Base-by-base conservation (phyloP, 2,797 vertebrate species). In the Sebastes melanostomus region DNA sequence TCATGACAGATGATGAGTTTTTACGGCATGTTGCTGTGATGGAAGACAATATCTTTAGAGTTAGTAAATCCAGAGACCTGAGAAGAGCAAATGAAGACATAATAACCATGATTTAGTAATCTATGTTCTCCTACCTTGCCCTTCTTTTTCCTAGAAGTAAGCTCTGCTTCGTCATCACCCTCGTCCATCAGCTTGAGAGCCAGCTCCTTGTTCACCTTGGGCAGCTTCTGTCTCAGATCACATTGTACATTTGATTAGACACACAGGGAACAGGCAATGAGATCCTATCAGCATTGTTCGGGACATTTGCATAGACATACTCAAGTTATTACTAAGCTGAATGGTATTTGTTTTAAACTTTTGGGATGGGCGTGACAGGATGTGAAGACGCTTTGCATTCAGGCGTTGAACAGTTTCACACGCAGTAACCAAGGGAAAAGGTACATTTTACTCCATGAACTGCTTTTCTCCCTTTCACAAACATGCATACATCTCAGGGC, bases 101-200 rank as follows among this genome's bases (percentile, higher is more conserved):
- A 46, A 46, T 18, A 24, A 25, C 34, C 13, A 42, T 22, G 11
- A 32, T 59, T n/a, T 38, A 6, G 54, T 14, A 8, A 32, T 52
- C 32, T 4, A 11, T 30, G 10, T 30, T 69, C 18, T 68, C 90
- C 22, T 88, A 98, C 98, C 96, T 98, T 98, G 85, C 95, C 96
- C 90, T 98, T 99, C 94, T 96, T 98, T 91, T 96, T 98, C 91
- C 93, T 96, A 4, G 89, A 72, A 8, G 92, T 84, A 77, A 94
- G 90, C 58, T 95, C 94, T 1, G 95, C 95, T 59, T 93, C 90
- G 3, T 96, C 95, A 10, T 97, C 97, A 13, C 97, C 97, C 77
- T 99, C 97, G 86, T 98, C 98, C 84, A 99, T 98, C 81, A 99
- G 94, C 87, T 98, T 99, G 52, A 99, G 95, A 3, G 98, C 98